Base-by-base conservation (phyloP, 2,888 invertebrate genomes). In the Luffia ferchaultella region DNA sequence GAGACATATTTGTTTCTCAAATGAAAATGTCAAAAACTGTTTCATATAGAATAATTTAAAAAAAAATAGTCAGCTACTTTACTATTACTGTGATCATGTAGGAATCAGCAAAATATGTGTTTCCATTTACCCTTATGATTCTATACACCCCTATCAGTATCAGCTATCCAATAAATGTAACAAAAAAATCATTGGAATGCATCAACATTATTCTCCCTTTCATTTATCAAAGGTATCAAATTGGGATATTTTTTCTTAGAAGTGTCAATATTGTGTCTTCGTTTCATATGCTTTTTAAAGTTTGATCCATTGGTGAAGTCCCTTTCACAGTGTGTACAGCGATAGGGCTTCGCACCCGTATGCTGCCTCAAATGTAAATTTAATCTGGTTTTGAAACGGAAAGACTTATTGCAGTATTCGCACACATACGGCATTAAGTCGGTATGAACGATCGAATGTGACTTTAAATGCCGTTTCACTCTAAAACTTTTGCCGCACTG, bases 251-350 rank as follows among this genome's bases (percentile, higher is more conserved):
- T 70, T 18, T 70, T 70, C 20, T 62, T 67, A 0, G 78, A 76
- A 0, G 78, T 80, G 54, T 84, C 83, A 52, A 82, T 70, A 53
- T 76, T 74, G 49, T 83, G 83, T 40, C 80, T 64, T 1, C 83
- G 57, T 46, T 70, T 78, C 83, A 83, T 83, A 64, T 83, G 83
- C 49, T 83, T 83, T 41, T 84, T 83, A 56, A 63, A 77, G 60
- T 82, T 83, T 0, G 82, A 83, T 0, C 83, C 82, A n/a, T 83
- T 83, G 0, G 82, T 82, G 16, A 83, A 84, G 54, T 79, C 78
- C 16, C 82, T 54, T 52, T 74, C 71, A 54, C 84, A 84, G 17
- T 70, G 73, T 0, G 71, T 52, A 65, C 84, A 83, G 16, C 64
- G 69, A 30, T 83, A 83, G 0, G 84, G 84, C 41, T 80, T 82